A percentile compares a stretch with the other conserved stretches of the same genome.
Evolutionary conservation across 1,140 invertebrate genomes (phyloP).

Genomic region (Pissodes strobi): DNA sequence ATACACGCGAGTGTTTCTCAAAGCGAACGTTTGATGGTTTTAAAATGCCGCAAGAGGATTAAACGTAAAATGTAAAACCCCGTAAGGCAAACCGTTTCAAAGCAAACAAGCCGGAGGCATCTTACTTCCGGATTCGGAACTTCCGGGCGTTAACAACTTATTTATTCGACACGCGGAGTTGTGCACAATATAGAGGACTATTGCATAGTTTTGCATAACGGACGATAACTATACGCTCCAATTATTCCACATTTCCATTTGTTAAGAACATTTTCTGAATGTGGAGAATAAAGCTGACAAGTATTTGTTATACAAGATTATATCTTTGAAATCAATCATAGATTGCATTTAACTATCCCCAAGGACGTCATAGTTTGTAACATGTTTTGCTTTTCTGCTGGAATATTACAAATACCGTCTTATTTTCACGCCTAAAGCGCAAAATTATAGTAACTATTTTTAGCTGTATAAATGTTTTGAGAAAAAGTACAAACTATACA

Average conservation of each 20-base stretch:
- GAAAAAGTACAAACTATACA: background rate
- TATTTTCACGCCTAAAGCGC: no score
- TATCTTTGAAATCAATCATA: background rate
- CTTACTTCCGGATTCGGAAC: background rate
- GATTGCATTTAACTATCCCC: background rate
- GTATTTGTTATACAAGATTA: background rate
- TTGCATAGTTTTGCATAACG: background rate
- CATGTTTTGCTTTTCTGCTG: no score
- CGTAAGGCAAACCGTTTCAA: slow-evolving; percentile 6
- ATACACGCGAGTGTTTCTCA: slow-evolving; percentile 4
- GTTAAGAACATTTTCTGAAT: background rate
- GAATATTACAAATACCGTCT: no score
- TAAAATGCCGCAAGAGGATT: slow-evolving; percentile 15
- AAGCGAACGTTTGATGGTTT: slow-evolving; percentile 11
- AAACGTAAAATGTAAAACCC: slow-evolving; percentile 12
- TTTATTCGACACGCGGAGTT: slow-evolving; percentile 17
- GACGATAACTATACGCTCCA: background rate
- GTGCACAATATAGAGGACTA: background rate
- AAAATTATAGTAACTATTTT: background rate
- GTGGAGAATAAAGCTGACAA: background rate
- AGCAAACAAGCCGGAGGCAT: slow-evolving; percentile 11
- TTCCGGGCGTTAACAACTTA: slow-evolving; percentile 19
- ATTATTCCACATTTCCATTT: no score
- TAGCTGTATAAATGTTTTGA: slow-evolving; percentile 4
- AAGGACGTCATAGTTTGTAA: no score